Conservation (phyloP, 2,113 vertebrate species). For the Glaucidium brasilianum region DNA sequence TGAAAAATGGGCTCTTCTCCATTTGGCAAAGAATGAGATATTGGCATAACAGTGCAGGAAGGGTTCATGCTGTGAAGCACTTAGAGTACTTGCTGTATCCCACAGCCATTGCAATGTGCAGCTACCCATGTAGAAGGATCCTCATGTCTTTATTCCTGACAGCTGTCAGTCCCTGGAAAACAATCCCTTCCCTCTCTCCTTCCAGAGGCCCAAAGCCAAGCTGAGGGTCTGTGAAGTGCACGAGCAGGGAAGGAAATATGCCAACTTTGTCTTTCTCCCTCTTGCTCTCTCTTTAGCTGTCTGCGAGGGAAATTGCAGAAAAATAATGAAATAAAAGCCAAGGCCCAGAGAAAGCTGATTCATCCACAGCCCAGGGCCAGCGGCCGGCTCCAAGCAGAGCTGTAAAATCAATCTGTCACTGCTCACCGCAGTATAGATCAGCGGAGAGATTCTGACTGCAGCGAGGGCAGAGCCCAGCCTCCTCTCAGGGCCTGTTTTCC, state of each 20-base stretch:
- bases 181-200: neutral
- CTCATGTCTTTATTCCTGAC: constrained; percentile 2
- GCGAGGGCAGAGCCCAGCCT: constrained; percentile 22
- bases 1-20: neutral
- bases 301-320: constrained; percentile 51
- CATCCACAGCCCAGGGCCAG: constrained; percentile 71
- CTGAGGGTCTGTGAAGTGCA: constrained; percentile 15
- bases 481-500: neutral
- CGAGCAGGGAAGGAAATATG: neutral
- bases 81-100: neutral
- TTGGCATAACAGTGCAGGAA: neutral
- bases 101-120: neutral
- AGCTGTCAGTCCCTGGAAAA: constrained; percentile 19
- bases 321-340: constrained; percentile 71
- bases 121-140: neutral
- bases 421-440: constrained; percentile 70
- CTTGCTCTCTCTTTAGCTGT: constrained; percentile 34
- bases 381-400: constrained; percentile 62
- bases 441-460: constrained; percentile 57
- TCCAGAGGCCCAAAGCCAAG: neutral
- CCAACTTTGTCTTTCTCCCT: neutral
- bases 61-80: fast-evolving
- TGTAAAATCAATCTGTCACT: constrained; percentile 74
- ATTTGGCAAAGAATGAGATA: neutral
- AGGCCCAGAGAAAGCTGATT: constrained; percentile 74